Base-by-base conservation (phyloP, 2,113 vertebrate genomes). In the Gorilla gorilla region DNA sequence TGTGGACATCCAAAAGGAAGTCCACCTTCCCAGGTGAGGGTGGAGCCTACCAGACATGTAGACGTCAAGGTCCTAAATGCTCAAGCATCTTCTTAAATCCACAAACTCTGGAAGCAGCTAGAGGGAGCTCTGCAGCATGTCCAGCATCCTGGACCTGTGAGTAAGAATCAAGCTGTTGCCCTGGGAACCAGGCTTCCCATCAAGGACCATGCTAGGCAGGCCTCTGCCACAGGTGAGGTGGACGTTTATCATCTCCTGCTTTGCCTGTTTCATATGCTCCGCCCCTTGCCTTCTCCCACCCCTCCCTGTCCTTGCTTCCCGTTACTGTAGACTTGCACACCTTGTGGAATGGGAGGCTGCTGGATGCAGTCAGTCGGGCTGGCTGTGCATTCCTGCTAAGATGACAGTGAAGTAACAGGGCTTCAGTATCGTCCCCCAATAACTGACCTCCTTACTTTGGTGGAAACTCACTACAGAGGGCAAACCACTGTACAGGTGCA, bases 151-250 rank as follows among this genome's bases (percentile, higher is more conserved):
- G 4, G 23, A 17, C 22, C 57, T 75, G 4, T 8, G 40, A 40
- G 20, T 25, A 4, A 80, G 38, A 50, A 25, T 48, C 8, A 10
- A 75, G 50, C n/a, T 16, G 2, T 27, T 45, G 11, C 35, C 12
- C 11, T 48, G 72, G 55, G n/a, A 55, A 40, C 22, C 45, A 66
- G 11, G 5, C 55, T 75, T 8, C 20, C 20, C 27, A 27, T 84
- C 14, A 57, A 48, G 38, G 86, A 17, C 22, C 4, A 38, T 5
- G 11, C 1, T 32, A n/a, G 59, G 7, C 32, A 52, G n/a, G 17
- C 3, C 4, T 14, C 20, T 40, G 55, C 17, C 11, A 12, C 5
- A 0, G n/a, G 35, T 25, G 64, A 76, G 30, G 22, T 3, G 0
- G 57, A 30, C 30, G 64, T 68, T 48, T n/a, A 38, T 8, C 72